A percentile compares a stretch with the other conserved stretches of the same genome.
Evolutionary conservation across 2,797 vertebrate genomes (phyloP).

Genomic region (Microctenopoma lineatum): DNA sequence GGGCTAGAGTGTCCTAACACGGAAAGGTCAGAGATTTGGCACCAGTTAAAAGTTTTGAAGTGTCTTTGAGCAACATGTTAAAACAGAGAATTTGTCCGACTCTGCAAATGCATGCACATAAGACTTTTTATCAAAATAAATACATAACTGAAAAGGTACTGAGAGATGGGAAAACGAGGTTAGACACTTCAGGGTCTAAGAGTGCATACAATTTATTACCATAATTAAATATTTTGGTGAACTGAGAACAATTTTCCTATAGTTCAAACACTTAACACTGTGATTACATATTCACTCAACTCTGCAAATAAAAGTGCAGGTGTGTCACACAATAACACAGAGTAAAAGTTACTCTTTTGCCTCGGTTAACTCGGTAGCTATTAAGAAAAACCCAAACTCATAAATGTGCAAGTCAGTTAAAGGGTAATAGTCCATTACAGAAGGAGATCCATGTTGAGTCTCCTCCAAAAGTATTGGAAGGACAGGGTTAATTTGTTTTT

Average conservation of each 20-base stretch:
- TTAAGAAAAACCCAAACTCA: slow-evolving; percentile 1
- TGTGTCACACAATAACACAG: slow-evolving; percentile 25
- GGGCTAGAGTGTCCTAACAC: slow-evolving; percentile 65
- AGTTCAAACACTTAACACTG: slow-evolving; percentile 35
- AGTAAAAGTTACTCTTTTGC: neutral
- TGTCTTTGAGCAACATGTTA: slow-evolving; percentile 59
- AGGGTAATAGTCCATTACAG: neutral
- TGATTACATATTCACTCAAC: slow-evolving; percentile 63
- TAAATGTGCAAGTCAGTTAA: slow-evolving; percentile 12
- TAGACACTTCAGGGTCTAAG: slow-evolving; percentile 28
- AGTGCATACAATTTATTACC: slow-evolving; percentile 41
- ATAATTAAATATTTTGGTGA: slow-evolving; percentile 60
- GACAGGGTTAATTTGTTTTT: no score
- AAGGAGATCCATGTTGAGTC: neutral
- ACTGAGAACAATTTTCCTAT: slow-evolving; percentile 50
- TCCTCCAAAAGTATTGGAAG: no score
- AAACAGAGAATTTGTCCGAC: slow-evolving; percentile 25
- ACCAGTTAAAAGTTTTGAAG: slow-evolving; percentile 56
- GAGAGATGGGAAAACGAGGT: slow-evolving; percentile 37
- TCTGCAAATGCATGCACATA: slow-evolving; percentile 16
- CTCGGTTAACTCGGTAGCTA: neutral
- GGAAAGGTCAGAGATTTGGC: slow-evolving; percentile 77
- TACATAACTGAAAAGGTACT: slow-evolving; percentile 23
- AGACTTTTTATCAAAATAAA: slow-evolving; percentile 30
- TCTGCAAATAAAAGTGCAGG: slow-evolving; percentile 69